Conservation (phyloP, 2,797 vertebrate genomes). For the Poeciliopsis turneri region DNA sequence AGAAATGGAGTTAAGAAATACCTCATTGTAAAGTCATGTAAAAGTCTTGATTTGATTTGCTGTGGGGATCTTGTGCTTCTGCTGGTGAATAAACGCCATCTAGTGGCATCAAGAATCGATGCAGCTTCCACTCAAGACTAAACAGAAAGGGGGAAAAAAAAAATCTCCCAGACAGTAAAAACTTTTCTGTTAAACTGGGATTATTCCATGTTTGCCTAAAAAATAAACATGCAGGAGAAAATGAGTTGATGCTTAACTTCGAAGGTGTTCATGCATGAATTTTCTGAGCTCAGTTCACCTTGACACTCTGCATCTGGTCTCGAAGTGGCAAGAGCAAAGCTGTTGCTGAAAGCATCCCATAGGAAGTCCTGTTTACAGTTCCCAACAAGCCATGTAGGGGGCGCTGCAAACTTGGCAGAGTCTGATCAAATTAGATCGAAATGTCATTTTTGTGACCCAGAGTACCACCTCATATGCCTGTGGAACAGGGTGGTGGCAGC, state of each 20-base stretch:
- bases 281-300: background rate
- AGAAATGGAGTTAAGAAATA: background rate
- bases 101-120: constrained; percentile 36
- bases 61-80: background rate
- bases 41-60: background rate
- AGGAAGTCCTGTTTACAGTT: background rate
- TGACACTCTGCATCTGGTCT: no score
- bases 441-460: background rate
- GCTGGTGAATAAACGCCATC: constrained; percentile 33
- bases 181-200: background rate
- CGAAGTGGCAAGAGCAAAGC: background rate
- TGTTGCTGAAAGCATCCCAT: background rate
- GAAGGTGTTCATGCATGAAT: background rate
- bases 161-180: background rate
- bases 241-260: background rate
- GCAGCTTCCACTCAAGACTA: background rate
- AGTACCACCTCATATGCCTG: background rate
- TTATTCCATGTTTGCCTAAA: background rate
- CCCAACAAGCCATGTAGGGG: background rate
- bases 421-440: background rate
- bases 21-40: background rate
- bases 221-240: background rate
- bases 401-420: background rate
- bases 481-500: background rate
- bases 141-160: background rate